These are phyloP conservation scores for Bucorvus abyssinicus DNA, from an alignment of 2,797 vertebrate genomes.

Conservation along the genomic window DNA sequence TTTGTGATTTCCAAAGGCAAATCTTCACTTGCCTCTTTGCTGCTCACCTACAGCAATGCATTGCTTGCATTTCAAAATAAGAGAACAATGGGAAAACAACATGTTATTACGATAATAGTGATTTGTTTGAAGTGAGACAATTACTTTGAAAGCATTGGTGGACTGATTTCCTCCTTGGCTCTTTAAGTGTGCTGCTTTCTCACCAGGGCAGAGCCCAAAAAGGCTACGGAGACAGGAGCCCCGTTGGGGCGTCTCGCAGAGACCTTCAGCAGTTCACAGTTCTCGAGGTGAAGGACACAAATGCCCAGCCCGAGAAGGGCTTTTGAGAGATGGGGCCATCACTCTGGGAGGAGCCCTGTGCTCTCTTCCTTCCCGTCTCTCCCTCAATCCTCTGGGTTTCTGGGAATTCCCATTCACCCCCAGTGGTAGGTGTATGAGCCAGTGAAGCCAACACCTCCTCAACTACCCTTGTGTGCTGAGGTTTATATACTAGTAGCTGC, in stretches of 20 bases:
- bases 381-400: not conserved
- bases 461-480: too few species aligned
- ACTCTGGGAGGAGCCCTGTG: not conserved
- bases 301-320: fast-evolving
- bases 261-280: not conserved
- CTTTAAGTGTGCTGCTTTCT: fast-evolving
- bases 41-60: not conserved
- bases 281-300: fast-evolving
- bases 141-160: not conserved
- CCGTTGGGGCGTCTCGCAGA: fast-evolving
- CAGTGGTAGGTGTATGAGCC: too few species aligned
- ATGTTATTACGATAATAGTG: too few species aligned
- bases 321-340: not conserved
- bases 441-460: too few species aligned
- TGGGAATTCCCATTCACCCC: not conserved
- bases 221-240: not conserved
- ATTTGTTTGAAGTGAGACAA: not conserved
- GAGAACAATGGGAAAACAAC: not conserved
- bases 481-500: too few species aligned
- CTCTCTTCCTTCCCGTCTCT: not conserved
- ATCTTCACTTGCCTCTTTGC: not conserved
- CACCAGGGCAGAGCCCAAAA: not conserved
- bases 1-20: not conserved
- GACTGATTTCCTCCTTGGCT: not conserved
- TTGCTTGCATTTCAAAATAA: not conserved